These are phyloP conservation scores for Idaea straminata DNA, from an alignment of 2,888 invertebrate species.

Conservation along the genomic window DNA sequence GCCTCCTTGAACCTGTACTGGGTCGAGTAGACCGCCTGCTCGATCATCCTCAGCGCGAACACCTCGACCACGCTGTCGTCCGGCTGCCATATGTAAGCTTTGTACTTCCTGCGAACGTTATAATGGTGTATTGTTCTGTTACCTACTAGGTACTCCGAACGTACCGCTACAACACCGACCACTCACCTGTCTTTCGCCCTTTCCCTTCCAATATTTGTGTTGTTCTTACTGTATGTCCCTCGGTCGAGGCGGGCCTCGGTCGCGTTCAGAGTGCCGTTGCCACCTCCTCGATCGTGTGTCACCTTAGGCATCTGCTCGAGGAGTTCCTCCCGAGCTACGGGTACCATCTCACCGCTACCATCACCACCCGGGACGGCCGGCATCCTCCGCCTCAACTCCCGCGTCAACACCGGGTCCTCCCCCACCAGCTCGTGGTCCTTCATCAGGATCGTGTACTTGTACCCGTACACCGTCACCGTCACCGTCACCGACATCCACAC, in stretches of 20 bases:
- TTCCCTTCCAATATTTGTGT: not conserved
- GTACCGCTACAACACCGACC: not conserved
- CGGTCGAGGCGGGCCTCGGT: not conserved
- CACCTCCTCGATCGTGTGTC: not conserved
- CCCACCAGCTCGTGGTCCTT: not conserved
- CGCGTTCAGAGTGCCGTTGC: not conserved
- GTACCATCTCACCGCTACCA: no score
- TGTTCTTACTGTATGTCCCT: not conserved
- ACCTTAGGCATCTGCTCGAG: not conserved
- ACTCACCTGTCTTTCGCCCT: not conserved
- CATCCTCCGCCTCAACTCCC: not conserved
- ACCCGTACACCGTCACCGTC: not conserved
- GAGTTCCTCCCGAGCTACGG: not conserved
- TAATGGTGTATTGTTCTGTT: not conserved
- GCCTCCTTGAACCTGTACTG: not conserved
- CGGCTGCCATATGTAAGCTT: not conserved
- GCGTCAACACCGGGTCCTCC: not conserved
- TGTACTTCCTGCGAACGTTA: not conserved
- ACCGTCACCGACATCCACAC: no score
- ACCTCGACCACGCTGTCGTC: not conserved
- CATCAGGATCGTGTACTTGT: not conserved
- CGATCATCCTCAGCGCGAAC: not conserved
- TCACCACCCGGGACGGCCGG: no score
- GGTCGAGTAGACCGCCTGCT: not conserved
- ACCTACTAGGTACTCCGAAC: not conserved